Evolutionary conservation across 2,888 invertebrate species (phyloP).

Genomic region (Caenorhabditis auriculariae): DNA sequence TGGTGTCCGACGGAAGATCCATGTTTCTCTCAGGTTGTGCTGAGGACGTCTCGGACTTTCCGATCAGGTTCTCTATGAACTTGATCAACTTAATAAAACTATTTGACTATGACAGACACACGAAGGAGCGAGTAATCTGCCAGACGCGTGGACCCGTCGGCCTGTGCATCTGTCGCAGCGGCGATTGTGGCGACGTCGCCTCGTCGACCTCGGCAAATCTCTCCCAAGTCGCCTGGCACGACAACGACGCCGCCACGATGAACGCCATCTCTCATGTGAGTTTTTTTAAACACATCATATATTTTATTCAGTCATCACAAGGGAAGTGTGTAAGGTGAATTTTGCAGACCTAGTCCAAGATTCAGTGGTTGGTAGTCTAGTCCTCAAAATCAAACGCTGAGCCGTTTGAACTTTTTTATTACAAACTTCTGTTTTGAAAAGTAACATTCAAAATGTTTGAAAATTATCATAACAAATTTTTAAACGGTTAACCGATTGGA

Average conservation of each 20-base stretch:
- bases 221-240: constrained; percentile 20
- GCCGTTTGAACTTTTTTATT: too few species aligned
- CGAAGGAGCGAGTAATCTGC: constrained; percentile 20
- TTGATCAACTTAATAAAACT: neutral
- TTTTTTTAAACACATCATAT: too few species aligned
- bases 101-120: constrained; percentile 6
- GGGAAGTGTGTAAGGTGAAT: too few species aligned
- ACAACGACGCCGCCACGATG: constrained; percentile 21
- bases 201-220: constrained; percentile 8
- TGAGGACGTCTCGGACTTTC: constrained; percentile 31
- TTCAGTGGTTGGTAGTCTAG: too few species aligned
- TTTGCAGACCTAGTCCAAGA: too few species aligned
- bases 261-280: constrained; percentile 27
- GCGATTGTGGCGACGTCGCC: constrained; percentile 22
- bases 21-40: constrained; percentile 36
- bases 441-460: neutral
- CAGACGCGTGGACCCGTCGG: constrained; percentile 26
- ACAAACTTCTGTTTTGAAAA: too few species aligned
- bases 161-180: constrained; percentile 23
- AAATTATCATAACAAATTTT: too few species aligned
- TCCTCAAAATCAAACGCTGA: too few species aligned
- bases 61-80: constrained; percentile 9
- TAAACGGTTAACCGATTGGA: too few species aligned
- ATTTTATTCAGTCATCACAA: too few species aligned
- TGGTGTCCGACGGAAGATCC: constrained; percentile 27